Conservation (phyloP, 2,113 vertebrate species). For the Poicephalus meyeri region DNA sequence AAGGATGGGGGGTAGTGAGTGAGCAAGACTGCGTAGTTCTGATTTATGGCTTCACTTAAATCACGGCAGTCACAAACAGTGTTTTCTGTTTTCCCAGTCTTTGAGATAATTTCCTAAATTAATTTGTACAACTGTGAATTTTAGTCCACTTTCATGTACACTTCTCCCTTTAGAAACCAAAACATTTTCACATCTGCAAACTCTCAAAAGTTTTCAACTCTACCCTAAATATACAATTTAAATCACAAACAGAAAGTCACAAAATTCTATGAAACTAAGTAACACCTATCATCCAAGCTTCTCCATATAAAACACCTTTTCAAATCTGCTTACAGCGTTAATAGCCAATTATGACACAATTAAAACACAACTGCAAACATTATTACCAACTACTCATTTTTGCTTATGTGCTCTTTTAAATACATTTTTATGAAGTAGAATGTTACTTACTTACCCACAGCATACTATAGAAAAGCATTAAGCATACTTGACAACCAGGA, state of each 20-base stretch:
- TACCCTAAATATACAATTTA: background rate
- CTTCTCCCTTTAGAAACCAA: background rate
- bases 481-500: constrained; percentile 43
- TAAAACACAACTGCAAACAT: background rate
- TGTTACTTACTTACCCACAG: constrained; percentile 73
- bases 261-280: background rate
- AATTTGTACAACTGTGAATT: background rate
- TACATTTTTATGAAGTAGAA: background rate
- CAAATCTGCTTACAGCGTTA: background rate
- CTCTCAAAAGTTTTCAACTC: background rate
- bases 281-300: background rate
- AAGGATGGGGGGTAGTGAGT: no score
- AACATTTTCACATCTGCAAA: background rate
- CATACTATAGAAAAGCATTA: constrained; percentile 45
- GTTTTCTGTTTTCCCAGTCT: background rate
- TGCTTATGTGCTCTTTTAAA: background rate
- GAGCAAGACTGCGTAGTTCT: no score
- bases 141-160: background rate
- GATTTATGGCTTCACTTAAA: no score
- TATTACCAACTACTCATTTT: background rate
- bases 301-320: background rate
- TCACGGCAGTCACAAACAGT: background rate
- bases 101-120: background rate
- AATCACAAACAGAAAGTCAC: background rate
- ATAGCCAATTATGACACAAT: background rate